Conservation (phyloP, 1,140 invertebrate species). For the Adelges cooleyi region DNA sequence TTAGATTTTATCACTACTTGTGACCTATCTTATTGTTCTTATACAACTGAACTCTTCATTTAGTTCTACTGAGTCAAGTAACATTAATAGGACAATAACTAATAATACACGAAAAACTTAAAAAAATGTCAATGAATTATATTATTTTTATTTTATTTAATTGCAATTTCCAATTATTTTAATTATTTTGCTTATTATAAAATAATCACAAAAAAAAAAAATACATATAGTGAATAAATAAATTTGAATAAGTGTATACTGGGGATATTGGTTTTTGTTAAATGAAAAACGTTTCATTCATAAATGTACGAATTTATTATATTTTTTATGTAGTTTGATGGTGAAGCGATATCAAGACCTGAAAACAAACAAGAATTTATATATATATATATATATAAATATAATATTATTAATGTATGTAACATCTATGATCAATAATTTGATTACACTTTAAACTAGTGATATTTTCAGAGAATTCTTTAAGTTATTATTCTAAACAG, state of each 20-base stretch:
- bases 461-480: no score
- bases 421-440: no score
- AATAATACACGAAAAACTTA: background rate
- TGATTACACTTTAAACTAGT: no score
- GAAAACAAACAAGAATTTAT: background rate
- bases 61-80: background rate
- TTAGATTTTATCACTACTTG: constrained; percentile 1
- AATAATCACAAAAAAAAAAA: constrained; percentile 17
- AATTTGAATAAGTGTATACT: constrained; percentile 11
- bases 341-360: background rate
- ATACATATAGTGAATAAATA: constrained; percentile 25
- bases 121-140: background rate
- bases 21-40: background rate
- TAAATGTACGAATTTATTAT: background rate
- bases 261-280: background rate
- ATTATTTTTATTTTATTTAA: background rate
- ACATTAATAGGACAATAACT: background rate
- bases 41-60: background rate
- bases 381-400: background rate
- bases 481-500: no score
- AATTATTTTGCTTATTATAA: constrained; percentile 5
- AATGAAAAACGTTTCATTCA: background rate
- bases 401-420: no score
- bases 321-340: constrained; percentile 3
- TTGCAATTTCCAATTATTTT: constrained; percentile 16